Percentiles rank a stretch among this genome's conserved stretches.
phyloP scores from a whole-genome alignment of 2,113 vertebrate genomes.

The Cochlearius cochlearius region DNA sequence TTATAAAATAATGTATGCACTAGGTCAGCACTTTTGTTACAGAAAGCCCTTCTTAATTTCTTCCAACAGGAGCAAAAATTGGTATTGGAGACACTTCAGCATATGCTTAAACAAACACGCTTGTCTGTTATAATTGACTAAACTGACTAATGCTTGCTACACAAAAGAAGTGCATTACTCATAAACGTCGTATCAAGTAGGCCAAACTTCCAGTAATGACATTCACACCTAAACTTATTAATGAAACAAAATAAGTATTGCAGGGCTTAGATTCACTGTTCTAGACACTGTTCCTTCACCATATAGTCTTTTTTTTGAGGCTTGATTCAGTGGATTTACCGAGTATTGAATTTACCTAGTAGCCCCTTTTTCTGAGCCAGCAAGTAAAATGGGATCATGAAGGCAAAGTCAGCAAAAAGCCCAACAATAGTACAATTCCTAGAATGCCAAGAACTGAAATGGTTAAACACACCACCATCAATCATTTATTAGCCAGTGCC shows the following conservation, averaged over 20 bases:
- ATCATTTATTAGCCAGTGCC: neutral
- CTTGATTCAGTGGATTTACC: neutral
- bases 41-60: neutral
- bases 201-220: neutral
- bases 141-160: neutral
- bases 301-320: neutral
- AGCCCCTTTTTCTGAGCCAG: neutral
- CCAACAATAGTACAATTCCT: neutral
- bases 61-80: neutral
- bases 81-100: neutral
- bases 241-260: neutral
- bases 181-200: neutral
- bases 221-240: neutral
- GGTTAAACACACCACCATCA: neutral
- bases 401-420: neutral
- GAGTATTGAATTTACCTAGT: neutral
- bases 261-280: neutral
- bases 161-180: neutral
- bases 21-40: neutral
- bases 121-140: neutral
- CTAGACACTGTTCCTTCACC: neutral
- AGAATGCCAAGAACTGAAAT: neutral
- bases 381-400: neutral
- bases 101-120: neutral
- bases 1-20: neutral